A percentile compares a stretch with the other conserved stretches of the same genome.
Evolutionary conservation across 2,113 vertebrate genomes (phyloP).

Genomic region (Connochaetes taurinus): DNA sequence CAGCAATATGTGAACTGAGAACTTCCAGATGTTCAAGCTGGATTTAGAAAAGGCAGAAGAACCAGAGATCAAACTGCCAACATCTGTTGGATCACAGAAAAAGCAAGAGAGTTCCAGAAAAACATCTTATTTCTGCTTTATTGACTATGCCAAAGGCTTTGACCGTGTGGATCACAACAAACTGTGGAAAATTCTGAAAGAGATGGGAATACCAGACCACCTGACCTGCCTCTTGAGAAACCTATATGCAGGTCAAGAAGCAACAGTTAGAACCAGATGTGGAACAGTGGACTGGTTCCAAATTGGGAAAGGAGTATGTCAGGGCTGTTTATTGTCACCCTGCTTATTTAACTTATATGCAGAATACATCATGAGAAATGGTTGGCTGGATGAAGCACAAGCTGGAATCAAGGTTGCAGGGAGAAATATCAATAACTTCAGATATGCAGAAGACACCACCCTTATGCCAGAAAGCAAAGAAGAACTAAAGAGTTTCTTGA

Average conservation of each 20-base stretch:
- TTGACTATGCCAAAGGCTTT: neutral
- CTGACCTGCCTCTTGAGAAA: neutral
- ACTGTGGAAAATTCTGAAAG: neutral
- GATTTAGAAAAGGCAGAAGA: neutral
- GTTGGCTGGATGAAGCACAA: neutral
- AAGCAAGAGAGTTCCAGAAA: neutral
- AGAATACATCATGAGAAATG: neutral
- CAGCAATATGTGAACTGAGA: neutral
- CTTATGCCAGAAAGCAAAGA: neutral
- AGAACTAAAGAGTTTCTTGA: neutral
- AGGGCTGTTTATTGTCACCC: neutral
- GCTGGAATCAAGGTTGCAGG: neutral
- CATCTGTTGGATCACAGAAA: neutral
- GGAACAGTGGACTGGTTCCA: neutral
- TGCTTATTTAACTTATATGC: neutral
- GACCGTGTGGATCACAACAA: neutral
- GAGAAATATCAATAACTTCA: neutral
- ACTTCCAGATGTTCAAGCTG: neutral
- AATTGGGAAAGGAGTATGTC: neutral
- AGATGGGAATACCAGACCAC: neutral
- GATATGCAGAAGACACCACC: neutral
- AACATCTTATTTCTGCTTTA: neutral
- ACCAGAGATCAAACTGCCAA: neutral
- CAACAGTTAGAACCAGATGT: neutral
- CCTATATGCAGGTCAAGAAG: neutral